Evolutionary conservation across 2,888 invertebrate genomes (phyloP), one percentile per base, ranked within the genome.

Genomic region (Xanthia icteritia): DNA sequence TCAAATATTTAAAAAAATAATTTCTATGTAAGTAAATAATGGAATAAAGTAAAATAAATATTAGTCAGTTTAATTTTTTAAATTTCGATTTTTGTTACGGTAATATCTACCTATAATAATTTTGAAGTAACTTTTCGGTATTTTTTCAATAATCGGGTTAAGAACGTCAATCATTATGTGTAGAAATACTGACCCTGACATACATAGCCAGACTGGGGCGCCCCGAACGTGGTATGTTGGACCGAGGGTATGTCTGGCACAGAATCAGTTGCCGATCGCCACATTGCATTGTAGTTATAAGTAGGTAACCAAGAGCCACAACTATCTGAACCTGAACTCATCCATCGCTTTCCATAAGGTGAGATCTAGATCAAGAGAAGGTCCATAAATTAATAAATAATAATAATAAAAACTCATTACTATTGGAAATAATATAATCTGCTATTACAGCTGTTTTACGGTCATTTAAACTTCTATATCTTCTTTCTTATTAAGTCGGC

Each of bases 131-230:
- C 4, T 56, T 27, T 27, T 27, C 56, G 27, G 15, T 15, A 58
- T 13, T 60, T 31, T 36, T 66, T 11, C 17, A 51, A n/a, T 23
- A 51, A 11, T 36, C n/a, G 5, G 17, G 23, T 65, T 66, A 31
- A 6, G 45, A 45, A 31, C 15, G 5, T 45, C 20, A 51, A 39
- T 27, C 31, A 56, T 65, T 15, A 20, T 42, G 17, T 61, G n/a
- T 31, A 78, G 27, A 71, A 77, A 70, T 75, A 75, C 48, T 75
- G 79, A 82, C 79, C 76, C 56, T 79, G 79, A 58, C 64, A 36
- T 66, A 58, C 58, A 36, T 66, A 68, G 42, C 20, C 20, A 27
- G 20, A 60, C 23, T 56, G 73, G 81, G 73, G 81, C 77, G 73
- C 45, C 51, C 67, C 58, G 58, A 51, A 23, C 17, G 39, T 67